Conservation (phyloP, 2,888 invertebrate genomes). For the Eristalis pertinax region DNA sequence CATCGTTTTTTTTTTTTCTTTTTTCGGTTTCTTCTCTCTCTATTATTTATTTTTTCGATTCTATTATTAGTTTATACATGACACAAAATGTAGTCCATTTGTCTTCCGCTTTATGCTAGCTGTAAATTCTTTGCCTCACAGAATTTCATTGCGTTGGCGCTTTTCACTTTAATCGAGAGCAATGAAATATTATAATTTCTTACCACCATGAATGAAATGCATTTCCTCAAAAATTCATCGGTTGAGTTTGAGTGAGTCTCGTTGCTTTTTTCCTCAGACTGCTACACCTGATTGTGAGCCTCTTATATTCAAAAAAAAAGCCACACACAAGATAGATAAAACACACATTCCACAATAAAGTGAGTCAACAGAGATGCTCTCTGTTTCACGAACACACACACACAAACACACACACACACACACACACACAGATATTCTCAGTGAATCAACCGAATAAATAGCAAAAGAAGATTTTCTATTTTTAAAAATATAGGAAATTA, state of each 20-base stretch:
- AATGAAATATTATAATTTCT: conserved; percentile 9
- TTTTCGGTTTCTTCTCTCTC: neutral
- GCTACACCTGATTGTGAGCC: conserved; percentile 32
- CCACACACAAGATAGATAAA: conserved; percentile 1
- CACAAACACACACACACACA: conserved; percentile 42
- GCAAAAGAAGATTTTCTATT: conserved; percentile 63
- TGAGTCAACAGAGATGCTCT: conserved; percentile 34
- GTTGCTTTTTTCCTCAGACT: neutral
- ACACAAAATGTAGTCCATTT: conserved; percentile 54
- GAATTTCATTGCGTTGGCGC: neutral
- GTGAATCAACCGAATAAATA: conserved; percentile 57
- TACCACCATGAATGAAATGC: neutral
- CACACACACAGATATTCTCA: conserved; percentile 28
- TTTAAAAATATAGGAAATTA: conserved; percentile 64
- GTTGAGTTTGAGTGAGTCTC: neutral
- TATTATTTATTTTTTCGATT: conserved; percentile 36
- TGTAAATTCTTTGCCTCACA: neutral
- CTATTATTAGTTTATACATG: conserved; percentile 51
- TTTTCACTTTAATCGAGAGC: conserved; percentile 13
- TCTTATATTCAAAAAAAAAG: conserved; percentile 11
- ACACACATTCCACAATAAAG: conserved; percentile 31
- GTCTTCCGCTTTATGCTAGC: conserved; percentile 27
- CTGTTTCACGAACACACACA: conserved; percentile 41
- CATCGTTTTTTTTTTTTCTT: too few relatives aligned
- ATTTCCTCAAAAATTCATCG: neutral